Base-by-base conservation (phyloP, 1,140 invertebrate genomes). In the Camponotus pennsylvanicus region DNA sequence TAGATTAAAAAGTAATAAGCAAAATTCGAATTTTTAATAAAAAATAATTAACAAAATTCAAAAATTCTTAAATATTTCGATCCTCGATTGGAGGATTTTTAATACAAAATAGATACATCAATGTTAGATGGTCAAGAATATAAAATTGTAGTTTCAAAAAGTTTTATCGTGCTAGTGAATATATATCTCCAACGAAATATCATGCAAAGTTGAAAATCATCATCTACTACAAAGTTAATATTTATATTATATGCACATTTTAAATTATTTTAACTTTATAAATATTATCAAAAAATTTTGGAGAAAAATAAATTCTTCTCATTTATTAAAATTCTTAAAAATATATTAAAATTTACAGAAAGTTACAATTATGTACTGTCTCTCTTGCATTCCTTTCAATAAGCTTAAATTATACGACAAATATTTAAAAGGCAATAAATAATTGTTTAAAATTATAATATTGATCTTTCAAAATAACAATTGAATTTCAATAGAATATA, bases 401-500 rank as follows among this genome's bases (percentile, higher is more conserved):
- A 21, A 67, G 42, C 55, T 55, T 18, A 64, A 69, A 69, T 67
- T 37, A 40, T 9, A 21, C 0, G 13, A 37, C 7, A 8, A 37
- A 37, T 18, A 42, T 45, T n/a, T 70, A 21, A 21, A 21, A 21
- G 21, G 21, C 21, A 21, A 21, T 21, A 21, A 21, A 21, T 21
- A 21, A 21, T 21, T 21, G 8, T n/a, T 71, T 11, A 45, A 4
- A 27, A 27, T 40, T 0, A 21, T 49, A 32, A 32, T n/a, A 55
- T 45, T 59, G 37, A 45, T 40, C 1, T 59, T 27, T 82, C 52
- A 59, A 71, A 21, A 71, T 55, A 42, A 13, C 21, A 21, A n/a
- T 27, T n/a, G 5, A 42, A 57, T 82, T 49, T 82, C 40, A 34
- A 32, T 15, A 59, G 3, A 55, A 67, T 79, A 37, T 55, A 37